Percentiles rank a stretch among this genome's conserved stretches.
phyloP scores from a whole-genome alignment of 23 tunicate genomes.

The Clavelina lepadiformis region DNA sequence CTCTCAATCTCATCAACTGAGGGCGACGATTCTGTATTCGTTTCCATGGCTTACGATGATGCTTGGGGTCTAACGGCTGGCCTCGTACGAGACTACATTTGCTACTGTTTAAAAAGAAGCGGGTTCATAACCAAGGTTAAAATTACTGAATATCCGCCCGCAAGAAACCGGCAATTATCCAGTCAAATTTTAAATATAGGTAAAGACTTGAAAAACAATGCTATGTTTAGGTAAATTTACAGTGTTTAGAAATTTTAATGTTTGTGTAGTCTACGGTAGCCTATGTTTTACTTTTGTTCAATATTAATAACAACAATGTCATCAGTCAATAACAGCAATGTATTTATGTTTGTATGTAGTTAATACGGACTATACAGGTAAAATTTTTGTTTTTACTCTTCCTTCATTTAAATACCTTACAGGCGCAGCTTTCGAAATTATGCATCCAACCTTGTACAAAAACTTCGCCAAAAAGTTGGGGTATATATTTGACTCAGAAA shows the following conservation, averaged over 20 bases:
- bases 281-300: too few relatives aligned
- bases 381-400: too few relatives aligned
- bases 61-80: constrained; percentile 35
- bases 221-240: too few relatives aligned
- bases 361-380: too few relatives aligned
- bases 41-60: constrained; percentile 34
- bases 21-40: constrained; percentile 69
- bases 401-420: too few relatives aligned
- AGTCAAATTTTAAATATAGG: constrained; percentile 44
- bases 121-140: constrained; percentile 42
- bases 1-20: too few relatives aligned
- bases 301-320: too few relatives aligned
- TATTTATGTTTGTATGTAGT: too few relatives aligned
- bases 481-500: constrained; percentile 41
- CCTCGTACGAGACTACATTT: constrained; percentile 61
- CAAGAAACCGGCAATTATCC: constrained; percentile 45
- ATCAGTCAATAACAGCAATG: too few relatives aligned
- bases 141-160: constrained; percentile 46
- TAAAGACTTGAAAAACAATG: too few relatives aligned
- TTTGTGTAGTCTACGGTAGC: too few relatives aligned
- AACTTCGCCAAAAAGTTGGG: constrained; percentile 46
- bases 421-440: constrained; percentile 51
- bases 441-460: constrained; percentile 35
- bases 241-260: too few relatives aligned
- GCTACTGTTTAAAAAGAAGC: constrained; percentile 53